A percentile compares a stretch with the other conserved stretches of the same genome.
Conservation (phyloP, 2,113 vertebrate genomes). For the Pheucticus melanocephalus region DNA sequence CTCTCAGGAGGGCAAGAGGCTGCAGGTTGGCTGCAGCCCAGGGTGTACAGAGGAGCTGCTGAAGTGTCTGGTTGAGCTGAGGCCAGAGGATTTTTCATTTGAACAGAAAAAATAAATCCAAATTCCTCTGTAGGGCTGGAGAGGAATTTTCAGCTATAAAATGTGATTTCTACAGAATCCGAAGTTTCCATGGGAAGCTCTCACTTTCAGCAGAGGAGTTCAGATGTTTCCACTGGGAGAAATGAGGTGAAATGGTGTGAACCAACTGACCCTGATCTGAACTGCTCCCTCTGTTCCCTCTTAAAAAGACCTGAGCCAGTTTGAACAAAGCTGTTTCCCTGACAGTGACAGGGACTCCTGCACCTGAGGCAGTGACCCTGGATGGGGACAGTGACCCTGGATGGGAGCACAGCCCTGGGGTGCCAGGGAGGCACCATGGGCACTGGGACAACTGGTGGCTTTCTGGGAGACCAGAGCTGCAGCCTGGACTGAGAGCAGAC, state of each 20-base stretch:
- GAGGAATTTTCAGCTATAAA: background rate
- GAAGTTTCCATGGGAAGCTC: background rate
- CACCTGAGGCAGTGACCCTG: fast-evolving
- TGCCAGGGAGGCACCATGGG: background rate
- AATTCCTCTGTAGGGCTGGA: background rate
- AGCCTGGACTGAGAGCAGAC: background rate
- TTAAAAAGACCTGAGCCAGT: background rate
- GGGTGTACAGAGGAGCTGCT: background rate
- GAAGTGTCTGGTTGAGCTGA: background rate
- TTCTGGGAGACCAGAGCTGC: background rate
- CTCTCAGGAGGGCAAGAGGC: background rate
- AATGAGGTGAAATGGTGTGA: background rate
- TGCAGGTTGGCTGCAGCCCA: background rate
- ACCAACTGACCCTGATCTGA: background rate
- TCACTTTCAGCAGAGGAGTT: background rate
- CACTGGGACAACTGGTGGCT: background rate
- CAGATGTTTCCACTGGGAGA: background rate
- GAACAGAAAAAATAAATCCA: background rate
- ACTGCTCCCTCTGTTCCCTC: background rate
- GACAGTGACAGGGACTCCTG: fast-evolving
- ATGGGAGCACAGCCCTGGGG: background rate
- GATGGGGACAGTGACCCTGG: background rate
- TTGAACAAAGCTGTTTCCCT: background rate
- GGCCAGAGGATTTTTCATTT: background rate
- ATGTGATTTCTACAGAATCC: conserved; percentile 1